Evolutionary conservation across 2,797 vertebrate species (phyloP).

Genomic region (Pyrocephalus nanus): DNA sequence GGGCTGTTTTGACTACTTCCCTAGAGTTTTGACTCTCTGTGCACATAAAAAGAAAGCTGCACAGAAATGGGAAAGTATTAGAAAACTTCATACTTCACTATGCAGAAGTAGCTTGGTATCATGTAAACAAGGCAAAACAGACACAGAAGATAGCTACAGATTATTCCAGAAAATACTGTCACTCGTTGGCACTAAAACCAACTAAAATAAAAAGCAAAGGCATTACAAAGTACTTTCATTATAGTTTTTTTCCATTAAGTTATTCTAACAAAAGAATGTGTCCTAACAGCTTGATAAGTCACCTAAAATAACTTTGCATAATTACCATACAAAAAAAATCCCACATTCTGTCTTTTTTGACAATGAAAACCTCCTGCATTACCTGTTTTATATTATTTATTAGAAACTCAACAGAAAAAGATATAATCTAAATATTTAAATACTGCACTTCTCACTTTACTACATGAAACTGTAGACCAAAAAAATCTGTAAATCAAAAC

Average conservation of each 20-base stretch:
- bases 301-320: neutral
- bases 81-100: neutral
- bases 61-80: neutral
- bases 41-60: neutral
- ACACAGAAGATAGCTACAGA: neutral
- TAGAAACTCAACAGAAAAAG: neutral
- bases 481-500: neutral
- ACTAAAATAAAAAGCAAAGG: neutral
- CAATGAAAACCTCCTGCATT: neutral
- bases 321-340: neutral
- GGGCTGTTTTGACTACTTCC: neutral
- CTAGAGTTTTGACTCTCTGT: neutral
- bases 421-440: neutral
- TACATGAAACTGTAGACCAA: neutral
- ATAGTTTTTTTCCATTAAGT: accelerated
- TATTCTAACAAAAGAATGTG: neutral
- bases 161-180: neutral
- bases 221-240: neutral
- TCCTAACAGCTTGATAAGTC: neutral
- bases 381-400: neutral
- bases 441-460: neutral
- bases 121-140: neutral
- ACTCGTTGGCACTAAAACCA: neutral
- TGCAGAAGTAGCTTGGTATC: neutral
- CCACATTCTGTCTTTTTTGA: neutral